Evolutionary conservation across 2,797 vertebrate species (phyloP), one percentile per base, ranked within the genome.

Genomic region (Poecilia wingei): DNA sequence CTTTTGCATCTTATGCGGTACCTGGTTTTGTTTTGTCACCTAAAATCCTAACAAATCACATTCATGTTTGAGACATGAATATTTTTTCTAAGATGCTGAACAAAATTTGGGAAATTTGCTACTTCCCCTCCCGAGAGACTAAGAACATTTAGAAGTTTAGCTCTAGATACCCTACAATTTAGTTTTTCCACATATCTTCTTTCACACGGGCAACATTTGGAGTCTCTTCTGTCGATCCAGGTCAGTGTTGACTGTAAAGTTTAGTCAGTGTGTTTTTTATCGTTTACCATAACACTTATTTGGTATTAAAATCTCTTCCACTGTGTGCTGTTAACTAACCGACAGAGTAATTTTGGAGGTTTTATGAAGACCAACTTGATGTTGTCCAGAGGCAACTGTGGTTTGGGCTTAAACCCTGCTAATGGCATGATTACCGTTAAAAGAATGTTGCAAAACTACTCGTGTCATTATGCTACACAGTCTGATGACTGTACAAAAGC

Each of bases 341-440:
- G 71, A 75, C 61, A 87, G 77, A 74, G 74, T 86, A 83, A 91
- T 91, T 89, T 91, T 79, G 77, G 49, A 83, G 80, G 75, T 90
- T 91, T 93, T 90, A 91, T 90, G 87, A 88, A 88, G 90, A 94
- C 92, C 92, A 89, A 89, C 88, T 89, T 76, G 3, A 76, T 83
- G 91, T 77, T 91, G 86, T 88, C 87, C 69, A 43, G 76, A 89
- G 89, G 89, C 88, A 85, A 82, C 72, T 85, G 85, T 0, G 74
- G 84, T 80, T 70, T 71, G 79, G 75, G 82, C 87, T 82, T 36
- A 88, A 87, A 82, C 77, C 80, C 74, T 78, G 55, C 10, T 80
- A 77, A 79, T 82, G 89, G 84, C 76, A 9, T 84, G 76, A 84
- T 73, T 80, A 72, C 78, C 82, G 76, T 83, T 74, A 79, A 82